Conservation (phyloP, 2,113 vertebrate species). For the Crotalus viridis region DNA sequence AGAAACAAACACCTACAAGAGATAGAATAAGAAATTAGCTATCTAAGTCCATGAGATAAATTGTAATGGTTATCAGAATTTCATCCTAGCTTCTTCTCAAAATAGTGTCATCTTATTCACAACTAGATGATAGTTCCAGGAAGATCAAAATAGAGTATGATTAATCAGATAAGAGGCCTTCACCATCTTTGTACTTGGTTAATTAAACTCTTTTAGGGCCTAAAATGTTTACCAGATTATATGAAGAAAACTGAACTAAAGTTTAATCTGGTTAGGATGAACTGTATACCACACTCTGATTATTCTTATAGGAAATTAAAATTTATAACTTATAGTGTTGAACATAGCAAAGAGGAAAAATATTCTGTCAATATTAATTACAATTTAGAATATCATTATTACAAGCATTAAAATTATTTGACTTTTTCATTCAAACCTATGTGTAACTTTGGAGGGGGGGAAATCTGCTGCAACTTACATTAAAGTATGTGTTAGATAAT, state of each 20-base stretch:
- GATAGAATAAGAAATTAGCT: not conserved
- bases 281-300: not conserved
- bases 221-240: not conserved
- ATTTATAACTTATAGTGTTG: not conserved
- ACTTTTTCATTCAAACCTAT: not conserved
- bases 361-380: not conserved
- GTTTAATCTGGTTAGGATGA: not conserved
- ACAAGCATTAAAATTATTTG: not conserved
- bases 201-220: not conserved
- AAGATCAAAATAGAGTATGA: not conserved
- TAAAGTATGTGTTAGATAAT: not conserved
- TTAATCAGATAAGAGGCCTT: not conserved
- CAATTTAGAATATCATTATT: not conserved
- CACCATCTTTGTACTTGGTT: not conserved
- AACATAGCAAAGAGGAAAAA: not conserved
- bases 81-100: too few species aligned
- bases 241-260: not conserved
- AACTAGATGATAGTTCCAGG: not conserved
- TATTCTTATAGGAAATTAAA: not conserved
- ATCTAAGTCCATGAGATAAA: not conserved
- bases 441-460: not conserved
- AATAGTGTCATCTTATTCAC: not conserved
- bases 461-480: not conserved
- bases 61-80: not conserved
- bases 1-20: conserved; percentile 73